Evolutionary conservation across 1,140 invertebrate species (phyloP), one percentile per base, ranked within the genome.

Genomic region (Vanessa atalanta): DNA sequence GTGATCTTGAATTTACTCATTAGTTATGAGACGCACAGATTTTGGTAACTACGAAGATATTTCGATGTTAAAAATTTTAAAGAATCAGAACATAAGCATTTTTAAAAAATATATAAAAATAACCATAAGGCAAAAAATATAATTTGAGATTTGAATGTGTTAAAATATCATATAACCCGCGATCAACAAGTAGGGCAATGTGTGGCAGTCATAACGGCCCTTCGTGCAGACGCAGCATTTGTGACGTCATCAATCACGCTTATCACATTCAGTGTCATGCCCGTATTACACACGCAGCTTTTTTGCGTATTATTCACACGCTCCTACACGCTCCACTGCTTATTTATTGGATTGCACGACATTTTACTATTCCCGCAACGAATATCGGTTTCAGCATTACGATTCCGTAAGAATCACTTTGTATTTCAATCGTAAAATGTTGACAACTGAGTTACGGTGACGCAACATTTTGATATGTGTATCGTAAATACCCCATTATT

Each of bases 191-290:
- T 87, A 78, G 79, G 81, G 67, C 82, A 79, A 77, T 77, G 80
- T 77, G 81, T 66, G 65, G 65, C 70, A 43, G 69, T 71, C 64
- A 72, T 74, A 71, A 71, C 69, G 64, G 47, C 73, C 73, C 16
- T 64, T 70, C 78, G 68, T 65, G 73, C 70, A 55, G 57, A 64
- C 69, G 47, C 61, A 31, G 78, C 77, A 70, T 75, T 79, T 68
- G 77, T 86, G 83, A 83, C 79, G 79, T 79, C 83, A 86, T 90
- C 84, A 89, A 89, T 90, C 87, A 88, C 79, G 83, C 80, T 89
- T 90, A 90, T 90, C 84, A 78, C 71, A 70, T 53, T 51, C 73
- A 23, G 53, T 71, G 66, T 78, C 73, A 70, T 69, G 50, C 48
- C 63, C 64, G 70, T 68, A 43, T 68, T 57, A 68, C 48, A 69